Evolutionary conservation across 2,888 invertebrate genomes (phyloP).

Genomic region (Aspidiotus rigidus): DNA sequence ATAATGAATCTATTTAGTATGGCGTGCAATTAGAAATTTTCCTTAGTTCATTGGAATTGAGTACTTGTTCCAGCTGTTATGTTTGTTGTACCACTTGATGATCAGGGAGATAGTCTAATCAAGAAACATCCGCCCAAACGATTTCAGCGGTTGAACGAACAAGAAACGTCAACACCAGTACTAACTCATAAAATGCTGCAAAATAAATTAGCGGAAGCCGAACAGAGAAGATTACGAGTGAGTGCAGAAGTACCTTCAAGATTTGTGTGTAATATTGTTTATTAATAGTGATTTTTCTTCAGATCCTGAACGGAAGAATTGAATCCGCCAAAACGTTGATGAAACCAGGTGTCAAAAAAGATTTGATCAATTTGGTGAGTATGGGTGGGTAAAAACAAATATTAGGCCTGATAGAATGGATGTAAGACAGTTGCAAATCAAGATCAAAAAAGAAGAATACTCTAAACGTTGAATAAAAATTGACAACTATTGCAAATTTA

Average conservation of each 20-base stretch:
- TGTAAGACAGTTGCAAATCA: too few species aligned
- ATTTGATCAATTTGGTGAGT: too few species aligned
- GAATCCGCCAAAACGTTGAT: conserved; percentile 41
- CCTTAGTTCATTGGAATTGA: neutral
- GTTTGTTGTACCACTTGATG: conserved; percentile 53
- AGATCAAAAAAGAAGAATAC: too few species aligned
- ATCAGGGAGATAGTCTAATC: conserved; percentile 48
- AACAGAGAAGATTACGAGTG: conserved; percentile 55
- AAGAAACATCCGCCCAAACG: conserved; percentile 58
- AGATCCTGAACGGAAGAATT: conserved; percentile 41
- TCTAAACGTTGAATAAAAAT: too few species aligned
- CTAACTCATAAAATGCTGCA: conserved; percentile 52
- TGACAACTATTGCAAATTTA: too few species aligned
- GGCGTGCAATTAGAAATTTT: too few species aligned
- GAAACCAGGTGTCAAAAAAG: conserved; percentile 35
- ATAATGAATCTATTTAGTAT: too few species aligned
- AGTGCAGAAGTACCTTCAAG: neutral
- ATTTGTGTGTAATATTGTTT: neutral
- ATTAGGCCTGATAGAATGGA: too few species aligned
- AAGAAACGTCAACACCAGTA: conserved; percentile 50
- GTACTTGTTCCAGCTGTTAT: conserved; percentile 45
- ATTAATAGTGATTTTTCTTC: neutral
- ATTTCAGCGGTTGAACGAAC: conserved; percentile 57
- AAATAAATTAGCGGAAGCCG: conserved; percentile 63
- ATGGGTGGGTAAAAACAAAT: too few species aligned